Evolutionary conservation across 2,888 invertebrate genomes (phyloP).

Genomic region (Orchestes rusci): DNA sequence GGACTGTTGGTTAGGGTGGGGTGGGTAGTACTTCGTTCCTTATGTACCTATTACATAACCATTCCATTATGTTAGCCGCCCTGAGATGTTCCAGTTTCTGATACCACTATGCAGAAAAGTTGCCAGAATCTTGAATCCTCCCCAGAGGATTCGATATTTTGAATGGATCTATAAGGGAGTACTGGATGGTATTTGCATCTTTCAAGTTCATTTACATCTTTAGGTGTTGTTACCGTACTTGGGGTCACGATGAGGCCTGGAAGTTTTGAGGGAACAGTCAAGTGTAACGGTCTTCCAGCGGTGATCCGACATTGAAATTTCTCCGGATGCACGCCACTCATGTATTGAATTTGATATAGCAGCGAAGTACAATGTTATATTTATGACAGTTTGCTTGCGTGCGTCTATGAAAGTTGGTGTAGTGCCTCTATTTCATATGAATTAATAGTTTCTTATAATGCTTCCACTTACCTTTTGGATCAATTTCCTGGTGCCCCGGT

Average conservation of each 20-base stretch:
- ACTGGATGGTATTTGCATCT: too few relatives aligned
- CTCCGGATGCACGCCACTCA: background rate
- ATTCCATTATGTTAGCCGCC: too few relatives aligned
- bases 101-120: background rate
- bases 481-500: background rate
- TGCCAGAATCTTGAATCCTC: background rate
- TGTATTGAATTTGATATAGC: background rate
- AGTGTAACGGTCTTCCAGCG: background rate
- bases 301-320: background rate
- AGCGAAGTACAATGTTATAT: background rate
- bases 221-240: background rate
- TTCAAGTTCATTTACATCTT: background rate
- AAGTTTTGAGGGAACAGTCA: background rate
- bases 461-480: background rate
- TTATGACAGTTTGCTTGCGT: background rate
- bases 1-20: too few relatives aligned
- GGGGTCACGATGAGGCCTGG: background rate
- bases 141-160: background rate
- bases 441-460: background rate
- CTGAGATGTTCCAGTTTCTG: constrained; percentile 1
- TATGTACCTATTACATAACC: too few relatives aligned
- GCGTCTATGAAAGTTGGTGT: background rate
- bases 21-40: too few relatives aligned
- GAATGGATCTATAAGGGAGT: background rate
- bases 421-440: background rate